Conservation (phyloP, 2,113 vertebrate species). For the Calonectris borealis region DNA sequence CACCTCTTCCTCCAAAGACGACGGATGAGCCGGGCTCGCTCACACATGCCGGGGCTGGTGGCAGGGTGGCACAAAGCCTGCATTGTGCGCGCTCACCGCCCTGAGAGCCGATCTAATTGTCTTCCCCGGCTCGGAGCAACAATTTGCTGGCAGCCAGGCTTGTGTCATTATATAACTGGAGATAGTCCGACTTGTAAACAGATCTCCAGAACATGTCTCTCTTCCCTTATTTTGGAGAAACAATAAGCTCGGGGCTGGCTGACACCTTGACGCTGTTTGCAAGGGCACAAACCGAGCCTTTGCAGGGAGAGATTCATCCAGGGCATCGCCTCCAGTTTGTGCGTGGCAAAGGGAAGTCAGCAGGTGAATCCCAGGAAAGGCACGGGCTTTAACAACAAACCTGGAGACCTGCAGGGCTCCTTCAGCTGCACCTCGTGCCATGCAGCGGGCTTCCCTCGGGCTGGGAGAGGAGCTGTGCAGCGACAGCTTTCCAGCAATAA, state of each 20-base stretch:
- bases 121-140: constrained; percentile 35
- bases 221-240: constrained; percentile 46
- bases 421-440: background rate
- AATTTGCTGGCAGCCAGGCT: constrained; percentile 62
- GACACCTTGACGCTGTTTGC: constrained; percentile 11
- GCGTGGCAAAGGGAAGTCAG: background rate
- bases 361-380: background rate
- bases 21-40: background rate
- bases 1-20: background rate
- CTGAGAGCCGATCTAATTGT: constrained; percentile 61
- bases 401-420: background rate
- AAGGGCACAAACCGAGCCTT: background rate
- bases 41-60: constrained; percentile 15
- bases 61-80: constrained; percentile 69
- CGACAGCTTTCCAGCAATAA: background rate
- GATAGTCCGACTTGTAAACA: constrained; percentile 55
- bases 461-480: background rate
- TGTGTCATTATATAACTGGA: constrained; percentile 69
- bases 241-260: background rate
- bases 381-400: background rate
- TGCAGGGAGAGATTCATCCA: background rate
- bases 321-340: background rate
- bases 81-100: constrained; percentile 42
- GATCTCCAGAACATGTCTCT: constrained; percentile 39
- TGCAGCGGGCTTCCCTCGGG: background rate